Evolutionary conservation across 37 sponge, comb jelly and placozoan species (phyloP), one percentile per base, ranked within the genome.

Genomic region (Lycopodina hypogea): DNA sequence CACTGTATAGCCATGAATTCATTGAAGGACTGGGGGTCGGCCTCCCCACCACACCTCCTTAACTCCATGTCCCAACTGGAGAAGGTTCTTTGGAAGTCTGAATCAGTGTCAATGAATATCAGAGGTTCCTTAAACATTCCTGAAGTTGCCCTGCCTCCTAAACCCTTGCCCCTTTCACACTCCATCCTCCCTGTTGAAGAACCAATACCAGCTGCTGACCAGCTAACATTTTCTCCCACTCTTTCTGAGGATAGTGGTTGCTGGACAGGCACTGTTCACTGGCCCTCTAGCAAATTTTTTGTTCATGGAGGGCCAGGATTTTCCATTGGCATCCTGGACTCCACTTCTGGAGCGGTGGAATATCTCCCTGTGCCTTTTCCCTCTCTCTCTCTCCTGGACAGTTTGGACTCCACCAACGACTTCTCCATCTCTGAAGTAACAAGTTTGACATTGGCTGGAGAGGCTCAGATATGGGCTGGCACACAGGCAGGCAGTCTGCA

Each of bases 381-480:
- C n/a, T 39, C 39, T 59, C 36, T 35, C 50, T 75, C 45, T 50
- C 26, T 33, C 30, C 22, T 67, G 41, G 37, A 48, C 1, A 41
- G 9, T 19, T 36, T 24, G 28, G 40, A 34, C 32, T 26, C 76
- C 23, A 28, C 23, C 24, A 62, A 62, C 48, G 23, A 33, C 39
- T 83, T 83, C 60, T 64, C 80, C 11, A 37, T 78, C 23, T 50
- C 73, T 15, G 62, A 78, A 37, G 72, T 85, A 34, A 34, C 73
- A 9, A 37, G 45, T 37, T 19, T 72, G 57, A 40, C 66, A 7
- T 0, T 78, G 4, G 76, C 66, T 24, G 90, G 90, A 17, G 85
- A 89, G 17, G 34, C 42, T 24, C 90, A 89, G 55, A 28, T 89
- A 8, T 89, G 90, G 90, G 76, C 58, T 8, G 90, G 90, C 0